Conservation (phyloP, 2,888 invertebrate genomes). For the Fragum whitleyi region DNA sequence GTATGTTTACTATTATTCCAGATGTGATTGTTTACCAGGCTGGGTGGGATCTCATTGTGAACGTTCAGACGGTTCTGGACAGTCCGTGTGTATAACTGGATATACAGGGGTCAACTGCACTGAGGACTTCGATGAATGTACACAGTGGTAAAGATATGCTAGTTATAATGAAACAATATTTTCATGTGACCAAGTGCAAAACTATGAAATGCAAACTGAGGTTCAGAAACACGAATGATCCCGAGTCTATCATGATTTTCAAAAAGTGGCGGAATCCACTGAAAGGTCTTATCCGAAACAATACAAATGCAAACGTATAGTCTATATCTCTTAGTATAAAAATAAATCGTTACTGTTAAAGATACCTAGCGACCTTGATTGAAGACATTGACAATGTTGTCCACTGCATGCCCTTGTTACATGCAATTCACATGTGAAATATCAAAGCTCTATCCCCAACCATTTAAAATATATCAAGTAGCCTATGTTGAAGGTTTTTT, state of each 20-base stretch:
- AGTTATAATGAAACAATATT: not conserved
- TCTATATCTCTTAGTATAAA: not conserved
- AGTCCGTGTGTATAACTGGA: slow-evolving; percentile 5
- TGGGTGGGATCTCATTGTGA: slow-evolving; percentile 18
- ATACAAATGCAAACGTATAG: not conserved
- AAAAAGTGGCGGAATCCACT: not conserved
- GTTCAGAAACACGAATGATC: not conserved
- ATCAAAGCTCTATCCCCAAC: no score
- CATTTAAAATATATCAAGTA: no score
- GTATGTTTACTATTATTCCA: no score
- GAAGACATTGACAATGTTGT: no score
- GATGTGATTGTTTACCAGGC: slow-evolving; percentile 25
- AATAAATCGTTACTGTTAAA: no score
- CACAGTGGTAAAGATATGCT: slow-evolving; percentile 8
- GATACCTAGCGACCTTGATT: no score
- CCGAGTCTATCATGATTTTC: not conserved
- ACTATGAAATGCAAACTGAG: not conserved
- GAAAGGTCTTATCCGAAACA: not conserved
- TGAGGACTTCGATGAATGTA: slow-evolving; percentile 25
- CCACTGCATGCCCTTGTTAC: no score
- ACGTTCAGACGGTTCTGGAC: slow-evolving; percentile 10
- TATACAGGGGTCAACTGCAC: slow-evolving; percentile 26
- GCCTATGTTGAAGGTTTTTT: no score
- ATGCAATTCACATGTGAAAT: no score
- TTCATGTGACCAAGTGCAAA: no score